These are phyloP conservation scores for Furcifer pardalis DNA, from an alignment of 2,797 vertebrate species.

Conservation along the genomic window DNA sequence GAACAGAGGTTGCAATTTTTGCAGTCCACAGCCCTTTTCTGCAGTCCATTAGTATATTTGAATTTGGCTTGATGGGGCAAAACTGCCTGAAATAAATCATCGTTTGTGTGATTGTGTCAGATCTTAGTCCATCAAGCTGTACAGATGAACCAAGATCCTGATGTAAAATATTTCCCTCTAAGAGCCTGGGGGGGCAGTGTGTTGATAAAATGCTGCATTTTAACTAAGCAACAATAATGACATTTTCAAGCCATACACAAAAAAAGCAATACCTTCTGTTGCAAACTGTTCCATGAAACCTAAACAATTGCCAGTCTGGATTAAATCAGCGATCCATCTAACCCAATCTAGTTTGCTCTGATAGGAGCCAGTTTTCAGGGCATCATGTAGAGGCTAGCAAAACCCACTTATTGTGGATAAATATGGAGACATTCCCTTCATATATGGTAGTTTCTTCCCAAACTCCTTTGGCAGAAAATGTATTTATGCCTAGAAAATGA, in stretches of 20 bases:
- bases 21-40: slow-evolving; percentile 39
- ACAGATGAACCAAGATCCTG: slow-evolving; percentile 61
- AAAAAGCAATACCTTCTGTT: slow-evolving; percentile 58
- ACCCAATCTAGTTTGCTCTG: slow-evolving; percentile 49
- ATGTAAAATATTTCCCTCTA: slow-evolving; percentile 57
- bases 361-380: slow-evolving; percentile 63
- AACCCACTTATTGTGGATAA: slow-evolving; percentile 49
- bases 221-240: slow-evolving; percentile 62
- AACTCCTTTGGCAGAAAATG: slow-evolving; percentile 42
- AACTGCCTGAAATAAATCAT: slow-evolving; percentile 72
- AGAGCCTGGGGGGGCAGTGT: slow-evolving; percentile 59
- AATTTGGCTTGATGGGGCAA: slow-evolving; percentile 63
- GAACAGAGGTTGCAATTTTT: slow-evolving; percentile 35
- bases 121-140: slow-evolving; percentile 61
- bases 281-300: slow-evolving; percentile 44
- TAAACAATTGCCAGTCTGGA: slow-evolving; percentile 64
- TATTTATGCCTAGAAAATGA: slow-evolving; percentile 57
- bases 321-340: slow-evolving; percentile 70
- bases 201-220: slow-evolving; percentile 69
- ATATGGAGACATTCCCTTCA: neutral
- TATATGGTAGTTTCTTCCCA: slow-evolving; percentile 41
- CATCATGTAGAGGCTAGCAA: slow-evolving; percentile 63
- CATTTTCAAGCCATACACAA: slow-evolving; percentile 60
- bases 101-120: slow-evolving; percentile 67
- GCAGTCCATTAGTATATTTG: slow-evolving; percentile 63